phyloP scores from a whole-genome alignment of 2,888 invertebrate species.

The Eupsilia transversa region DNA sequence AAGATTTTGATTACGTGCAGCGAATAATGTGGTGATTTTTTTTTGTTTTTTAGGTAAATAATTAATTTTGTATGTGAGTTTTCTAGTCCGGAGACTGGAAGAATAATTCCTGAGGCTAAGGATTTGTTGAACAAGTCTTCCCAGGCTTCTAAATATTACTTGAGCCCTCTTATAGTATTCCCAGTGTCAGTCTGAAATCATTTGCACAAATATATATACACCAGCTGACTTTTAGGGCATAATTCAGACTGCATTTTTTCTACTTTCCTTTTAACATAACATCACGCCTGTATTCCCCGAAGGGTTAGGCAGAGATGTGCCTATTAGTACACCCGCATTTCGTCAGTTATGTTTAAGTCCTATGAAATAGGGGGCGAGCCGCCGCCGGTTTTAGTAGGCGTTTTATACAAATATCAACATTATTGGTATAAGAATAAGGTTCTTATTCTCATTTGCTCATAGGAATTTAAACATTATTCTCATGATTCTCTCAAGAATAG shows the following conservation, averaged over 20 bases:
- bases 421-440: background rate
- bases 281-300: no score
- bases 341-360: no score
- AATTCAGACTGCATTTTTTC: no score
- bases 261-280: background rate
- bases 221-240: background rate
- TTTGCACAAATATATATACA: background rate
- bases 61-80: constrained; percentile 32
- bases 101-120: background rate
- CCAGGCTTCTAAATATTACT: background rate
- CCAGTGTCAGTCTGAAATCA: background rate
- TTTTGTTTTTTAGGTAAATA: background rate
- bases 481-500: no score
- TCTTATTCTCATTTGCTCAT: background rate
- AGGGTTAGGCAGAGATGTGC: no score
- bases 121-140: constrained; percentile 30
- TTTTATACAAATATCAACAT: no score
- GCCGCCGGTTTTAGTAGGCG: no score
- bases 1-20: constrained; percentile 93
- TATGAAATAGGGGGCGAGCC: no score
- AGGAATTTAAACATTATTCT: no score
- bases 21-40: constrained; percentile 95
- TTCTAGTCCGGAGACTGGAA: constrained; percentile 35
- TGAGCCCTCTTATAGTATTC: background rate
- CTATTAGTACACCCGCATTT: no score